Percentiles rank a stretch among this genome's conserved stretches.
Conservation (phyloP, 2,797 vertebrate genomes). For the Hapalemur alaotrensis region DNA sequence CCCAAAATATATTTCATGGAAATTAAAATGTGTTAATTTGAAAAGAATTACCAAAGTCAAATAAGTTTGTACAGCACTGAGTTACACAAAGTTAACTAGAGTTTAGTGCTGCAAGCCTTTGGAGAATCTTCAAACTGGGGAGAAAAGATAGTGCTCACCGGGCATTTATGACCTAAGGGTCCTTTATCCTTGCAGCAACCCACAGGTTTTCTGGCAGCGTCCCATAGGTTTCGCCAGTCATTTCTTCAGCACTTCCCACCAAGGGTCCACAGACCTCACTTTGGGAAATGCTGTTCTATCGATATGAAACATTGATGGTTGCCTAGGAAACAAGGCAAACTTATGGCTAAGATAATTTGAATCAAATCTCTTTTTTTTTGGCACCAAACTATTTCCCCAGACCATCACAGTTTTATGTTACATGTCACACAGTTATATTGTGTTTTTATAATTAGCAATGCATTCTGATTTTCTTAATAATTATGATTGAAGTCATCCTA, state of each 20-base stretch:
- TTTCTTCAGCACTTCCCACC: neutral
- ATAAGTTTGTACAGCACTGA: neutral
- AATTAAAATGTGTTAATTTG: neutral
- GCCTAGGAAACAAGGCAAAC: slow-evolving; percentile 5
- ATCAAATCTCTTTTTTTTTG: neutral
- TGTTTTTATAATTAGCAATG: neutral
- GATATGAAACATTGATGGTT: neutral
- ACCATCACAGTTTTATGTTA: neutral
- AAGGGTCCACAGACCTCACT: neutral
- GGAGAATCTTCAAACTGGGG: neutral
- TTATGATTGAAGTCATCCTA: neutral
- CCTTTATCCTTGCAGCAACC: fast-evolving
- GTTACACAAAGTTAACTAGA: neutral
- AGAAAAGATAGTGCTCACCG: neutral
- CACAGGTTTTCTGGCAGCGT: fast-evolving
- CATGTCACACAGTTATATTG: neutral
- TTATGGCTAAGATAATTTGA: neutral
- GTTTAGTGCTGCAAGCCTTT: neutral
- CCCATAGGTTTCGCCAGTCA: fast-evolving
- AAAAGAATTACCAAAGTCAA: neutral
- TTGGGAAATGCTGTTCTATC: neutral
- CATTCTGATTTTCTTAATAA: neutral
- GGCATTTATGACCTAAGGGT: neutral
- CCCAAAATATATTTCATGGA: neutral
- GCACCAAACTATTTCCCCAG: neutral